Base-by-base conservation (phyloP, 1,140 invertebrate species). In the Cecropterus lyciades region DNA sequence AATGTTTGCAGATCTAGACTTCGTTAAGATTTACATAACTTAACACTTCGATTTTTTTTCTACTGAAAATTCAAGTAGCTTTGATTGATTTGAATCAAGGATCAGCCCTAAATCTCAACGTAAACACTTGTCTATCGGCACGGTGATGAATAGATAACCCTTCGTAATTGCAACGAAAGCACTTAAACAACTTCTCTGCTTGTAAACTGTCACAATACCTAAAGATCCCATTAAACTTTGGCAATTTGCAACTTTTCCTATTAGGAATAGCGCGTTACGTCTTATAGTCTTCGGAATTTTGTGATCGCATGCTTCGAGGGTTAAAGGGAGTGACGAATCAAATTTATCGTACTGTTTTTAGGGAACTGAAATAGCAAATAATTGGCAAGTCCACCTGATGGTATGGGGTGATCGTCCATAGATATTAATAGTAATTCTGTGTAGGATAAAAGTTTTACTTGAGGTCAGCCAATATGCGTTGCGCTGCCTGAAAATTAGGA, bases 201-300 rank as follows among this genome's bases (percentile, higher is more conserved):
- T 74, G 75, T 78, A 80, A 82, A 84, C 70, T 80, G 82, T 82
- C 82, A 82, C 78, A 80, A 82, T 79, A 78, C 74, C 76, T 81
- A 82, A 80, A 84, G 80, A 82, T 78, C 75, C 77, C 74, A 84
- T 82, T 85, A 79, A 85, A 86, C 81, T 86, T 84, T 82, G 64
- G 77, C 77, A 84, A 84, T 86, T 84, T 82, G 69, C 71, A 86
- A 86, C 74, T 86, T 86, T 84, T 84, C 82, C 77, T 79, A 84
- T 84, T 79, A 84, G 74, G 68, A 75, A 63, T 63, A 63, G 60
- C 33, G 49, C 33, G 30, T 62, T 52, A 63, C 64, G 70, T 67
- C 77, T 65, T 73, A 82, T 75, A 80, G 71, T 69, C 73, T 73
- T 76, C 67, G 72, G 24, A 37, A 71, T 49, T 66, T 65, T 69